phyloP scores from a whole-genome alignment of 2,888 invertebrate genomes.

The Timandra comae region DNA sequence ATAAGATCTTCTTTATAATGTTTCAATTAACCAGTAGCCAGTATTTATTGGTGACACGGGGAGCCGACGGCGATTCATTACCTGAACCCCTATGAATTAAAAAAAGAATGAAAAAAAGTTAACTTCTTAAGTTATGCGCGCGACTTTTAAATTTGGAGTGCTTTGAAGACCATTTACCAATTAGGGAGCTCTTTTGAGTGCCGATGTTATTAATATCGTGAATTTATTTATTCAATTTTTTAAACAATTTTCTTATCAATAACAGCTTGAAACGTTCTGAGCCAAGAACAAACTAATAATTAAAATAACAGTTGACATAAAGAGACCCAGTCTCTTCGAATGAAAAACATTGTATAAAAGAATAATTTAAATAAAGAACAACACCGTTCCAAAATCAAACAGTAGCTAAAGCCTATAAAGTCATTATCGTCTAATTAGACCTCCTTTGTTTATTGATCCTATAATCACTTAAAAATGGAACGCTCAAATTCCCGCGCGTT shows the following conservation, averaged over 20 bases:
- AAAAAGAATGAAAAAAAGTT: conserved; percentile 44
- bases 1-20: conserved; percentile 72
- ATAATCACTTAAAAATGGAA: conserved; percentile 25
- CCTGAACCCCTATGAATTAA: conserved; percentile 42
- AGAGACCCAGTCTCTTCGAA: no score
- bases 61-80: conserved; percentile 54
- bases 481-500: conserved; percentile 28
- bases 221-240: no score
- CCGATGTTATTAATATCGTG: no score
- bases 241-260: no score
- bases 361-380: no score
- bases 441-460: conserved; percentile 24
- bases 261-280: no score
- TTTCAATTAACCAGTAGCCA: conserved; percentile 75
- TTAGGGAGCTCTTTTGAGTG: no score
- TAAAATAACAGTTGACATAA: no score
- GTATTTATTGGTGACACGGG: conserved; percentile 66
- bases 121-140: conserved; percentile 34
- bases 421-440: conserved; percentile 21
- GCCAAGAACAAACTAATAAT: no score
- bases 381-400: conserved; percentile 2
- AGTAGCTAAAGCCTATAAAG: conserved; percentile 16
- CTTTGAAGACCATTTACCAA: no score
- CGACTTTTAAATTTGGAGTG: conserved; percentile 17
- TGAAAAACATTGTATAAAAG: no score